Conservation (phyloP, 2,113 vertebrate species). For the Sylvietta virens region DNA sequence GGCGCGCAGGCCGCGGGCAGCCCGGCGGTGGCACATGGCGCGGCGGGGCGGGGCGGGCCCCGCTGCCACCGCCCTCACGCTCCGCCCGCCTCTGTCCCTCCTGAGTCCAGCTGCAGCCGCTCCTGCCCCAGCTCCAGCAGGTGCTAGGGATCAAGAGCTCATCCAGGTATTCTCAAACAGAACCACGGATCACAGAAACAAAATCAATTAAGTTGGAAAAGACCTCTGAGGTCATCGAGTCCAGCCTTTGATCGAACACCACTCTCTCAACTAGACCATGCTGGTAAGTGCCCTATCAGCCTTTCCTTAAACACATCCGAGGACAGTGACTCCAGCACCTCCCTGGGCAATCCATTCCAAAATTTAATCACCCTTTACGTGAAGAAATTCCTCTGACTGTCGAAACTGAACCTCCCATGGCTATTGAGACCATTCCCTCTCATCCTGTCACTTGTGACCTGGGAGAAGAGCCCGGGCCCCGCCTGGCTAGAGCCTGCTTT, state of each 20-base stretch:
- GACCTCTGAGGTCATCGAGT: not conserved
- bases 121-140: accelerated
- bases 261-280: not conserved
- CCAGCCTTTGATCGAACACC: too few species aligned
- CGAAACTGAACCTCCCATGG: not conserved
- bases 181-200: not conserved
- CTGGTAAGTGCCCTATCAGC: too few species aligned
- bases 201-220: not conserved
- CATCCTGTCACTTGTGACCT: too few species aligned
- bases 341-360: not conserved
- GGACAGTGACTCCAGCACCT: too few species aligned
- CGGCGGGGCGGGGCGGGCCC: not conserved
- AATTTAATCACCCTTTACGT: not conserved
- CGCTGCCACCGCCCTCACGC: not conserved
- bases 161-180: accelerated
- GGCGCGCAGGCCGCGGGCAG: not conserved
- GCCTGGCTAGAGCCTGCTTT: not conserved
- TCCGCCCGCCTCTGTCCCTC: not conserved
- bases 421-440: not conserved
- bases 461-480: not conserved
- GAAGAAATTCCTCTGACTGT: not conserved
- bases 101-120: not conserved
- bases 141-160: accelerated
- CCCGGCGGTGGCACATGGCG: not conserved
- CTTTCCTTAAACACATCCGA: not conserved